These are phyloP conservation scores for Lampris incognitus DNA, from an alignment of 2,113 vertebrate genomes.

Conservation along the genomic window DNA sequence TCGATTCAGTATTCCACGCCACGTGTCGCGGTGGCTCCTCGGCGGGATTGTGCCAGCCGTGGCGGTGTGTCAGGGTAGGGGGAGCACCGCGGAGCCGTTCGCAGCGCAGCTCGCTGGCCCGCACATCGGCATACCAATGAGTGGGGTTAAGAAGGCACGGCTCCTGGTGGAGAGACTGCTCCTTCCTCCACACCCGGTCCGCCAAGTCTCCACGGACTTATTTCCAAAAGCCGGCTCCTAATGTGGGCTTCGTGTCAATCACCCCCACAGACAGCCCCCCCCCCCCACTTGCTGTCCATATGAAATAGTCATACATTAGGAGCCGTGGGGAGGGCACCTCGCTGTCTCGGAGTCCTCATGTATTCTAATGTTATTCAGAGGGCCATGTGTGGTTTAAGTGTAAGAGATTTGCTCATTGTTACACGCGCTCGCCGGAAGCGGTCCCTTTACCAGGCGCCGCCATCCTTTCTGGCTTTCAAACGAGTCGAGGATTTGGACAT, in stretches of 20 bases:
- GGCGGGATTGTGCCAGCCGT: conserved; percentile 91
- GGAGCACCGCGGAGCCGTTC: conserved; percentile 87
- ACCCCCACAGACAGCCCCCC: conserved; percentile 88
- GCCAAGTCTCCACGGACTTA: conserved; percentile 93
- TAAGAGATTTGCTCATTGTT: conserved; percentile 45
- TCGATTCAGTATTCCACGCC: conserved; percentile 91
- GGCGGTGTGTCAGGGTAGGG: conserved; percentile 86
- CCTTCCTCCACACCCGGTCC: conserved; percentile 88
- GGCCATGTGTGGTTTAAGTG: conserved; percentile 63
- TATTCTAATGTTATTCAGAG: conserved; percentile 77
- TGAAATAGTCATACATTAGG: conserved; percentile 98
- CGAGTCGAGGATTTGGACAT: conserved; percentile 49
- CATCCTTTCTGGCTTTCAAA: conserved; percentile 62
- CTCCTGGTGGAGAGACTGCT: conserved; percentile 88
- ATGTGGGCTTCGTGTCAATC: conserved; percentile 96
- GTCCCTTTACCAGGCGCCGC: conserved; percentile 16
- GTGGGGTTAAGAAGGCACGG: conserved; percentile 97
- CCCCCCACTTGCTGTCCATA: conserved; percentile 80
- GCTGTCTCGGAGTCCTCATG: conserved; percentile 67
- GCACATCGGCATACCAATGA: conserved; percentile 99
- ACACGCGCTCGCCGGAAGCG: conserved; percentile 22
- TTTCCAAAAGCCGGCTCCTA: conserved; percentile 96
- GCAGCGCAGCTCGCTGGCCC: conserved; percentile 90
- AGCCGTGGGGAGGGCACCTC: conserved; percentile 83
- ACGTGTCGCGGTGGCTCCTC: conserved; percentile 91